These are phyloP conservation scores for Paralinhomoeus sp. DNA, from an alignment of 2,888 invertebrate genomes.

Conservation along the genomic window DNA sequence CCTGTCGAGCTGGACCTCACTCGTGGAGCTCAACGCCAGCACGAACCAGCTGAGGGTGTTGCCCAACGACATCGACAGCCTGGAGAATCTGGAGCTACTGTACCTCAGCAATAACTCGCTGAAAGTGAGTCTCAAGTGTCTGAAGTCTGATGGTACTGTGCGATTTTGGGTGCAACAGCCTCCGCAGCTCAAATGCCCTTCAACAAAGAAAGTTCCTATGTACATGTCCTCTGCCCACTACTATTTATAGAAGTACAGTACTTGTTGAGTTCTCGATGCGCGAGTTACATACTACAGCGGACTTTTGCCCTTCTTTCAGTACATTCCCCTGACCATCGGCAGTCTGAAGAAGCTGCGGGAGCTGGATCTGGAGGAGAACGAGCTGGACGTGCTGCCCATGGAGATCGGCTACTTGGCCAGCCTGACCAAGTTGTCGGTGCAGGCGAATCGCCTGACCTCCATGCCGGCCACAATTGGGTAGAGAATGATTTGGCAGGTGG, in stretches of 20 bases:
- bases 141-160: too few relatives aligned
- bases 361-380: constrained; percentile 92
- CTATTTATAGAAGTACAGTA: too few relatives aligned
- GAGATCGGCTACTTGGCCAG: constrained; percentile 84
- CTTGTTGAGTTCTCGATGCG: too few relatives aligned
- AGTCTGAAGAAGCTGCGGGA: constrained; percentile 74
- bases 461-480: constrained; percentile 90
- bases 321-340: constrained; percentile 77
- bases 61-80: constrained; percentile 85
- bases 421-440: constrained; percentile 71
- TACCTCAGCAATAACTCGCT: constrained; percentile 86
- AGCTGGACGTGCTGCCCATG: constrained; percentile 75
- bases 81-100: constrained; percentile 76
- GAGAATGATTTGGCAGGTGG: too few relatives aligned
- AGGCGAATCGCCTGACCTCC: constrained; percentile 76
- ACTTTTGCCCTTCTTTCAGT: too few relatives aligned
- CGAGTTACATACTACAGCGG: too few relatives aligned
- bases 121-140: too few relatives aligned
- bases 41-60: constrained; percentile 86
- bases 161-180: too few relatives aligned
- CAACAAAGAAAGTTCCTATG: too few relatives aligned
- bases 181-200: too few relatives aligned
- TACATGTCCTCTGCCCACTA: too few relatives aligned
- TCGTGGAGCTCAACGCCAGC: constrained; percentile 94
- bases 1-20: constrained; percentile 84